Evolutionary conservation across 2,888 invertebrate genomes (phyloP).

Genomic region (Pasiphila rectangulata): DNA sequence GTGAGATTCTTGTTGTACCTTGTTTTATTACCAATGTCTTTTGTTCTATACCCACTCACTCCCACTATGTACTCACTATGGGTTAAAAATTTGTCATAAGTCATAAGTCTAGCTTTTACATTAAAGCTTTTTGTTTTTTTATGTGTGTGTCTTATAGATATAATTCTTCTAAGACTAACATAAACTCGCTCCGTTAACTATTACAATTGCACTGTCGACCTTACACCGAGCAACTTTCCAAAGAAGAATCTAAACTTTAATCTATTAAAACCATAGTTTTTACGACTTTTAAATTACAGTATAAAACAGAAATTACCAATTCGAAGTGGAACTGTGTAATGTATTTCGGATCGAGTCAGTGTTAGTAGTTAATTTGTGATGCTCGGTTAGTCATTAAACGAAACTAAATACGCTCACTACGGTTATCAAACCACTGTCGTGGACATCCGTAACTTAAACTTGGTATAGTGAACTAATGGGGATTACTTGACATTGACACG

Average conservation of each 20-base stretch:
- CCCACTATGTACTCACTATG: too few species aligned
- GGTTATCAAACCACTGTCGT: not conserved
- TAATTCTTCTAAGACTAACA: too few species aligned
- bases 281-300: constrained; percentile 18
- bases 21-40: too few species aligned
- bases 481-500: too few species aligned
- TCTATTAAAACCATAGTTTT: constrained; percentile 15
- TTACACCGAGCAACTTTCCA: constrained; percentile 27
- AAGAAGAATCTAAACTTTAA: constrained; percentile 15
- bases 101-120: too few species aligned
- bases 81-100: too few species aligned
- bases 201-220: constrained; percentile 27
- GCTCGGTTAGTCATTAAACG: not conserved
- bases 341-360: not conserved
- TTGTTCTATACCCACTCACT: too few species aligned
- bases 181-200: constrained; percentile 22
- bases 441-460: too few species aligned
- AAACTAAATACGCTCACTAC: not conserved
- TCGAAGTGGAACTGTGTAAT: constrained; percentile 7
- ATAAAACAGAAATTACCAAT: constrained; percentile 13
- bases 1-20: too few species aligned
- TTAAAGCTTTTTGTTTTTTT: too few species aligned
- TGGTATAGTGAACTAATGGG: too few species aligned
- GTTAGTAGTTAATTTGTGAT: constrained; percentile 3
- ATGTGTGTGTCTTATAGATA: too few species aligned